Base-by-base conservation (phyloP, 2,888 invertebrate genomes). In the Diarsia mendica region DNA sequence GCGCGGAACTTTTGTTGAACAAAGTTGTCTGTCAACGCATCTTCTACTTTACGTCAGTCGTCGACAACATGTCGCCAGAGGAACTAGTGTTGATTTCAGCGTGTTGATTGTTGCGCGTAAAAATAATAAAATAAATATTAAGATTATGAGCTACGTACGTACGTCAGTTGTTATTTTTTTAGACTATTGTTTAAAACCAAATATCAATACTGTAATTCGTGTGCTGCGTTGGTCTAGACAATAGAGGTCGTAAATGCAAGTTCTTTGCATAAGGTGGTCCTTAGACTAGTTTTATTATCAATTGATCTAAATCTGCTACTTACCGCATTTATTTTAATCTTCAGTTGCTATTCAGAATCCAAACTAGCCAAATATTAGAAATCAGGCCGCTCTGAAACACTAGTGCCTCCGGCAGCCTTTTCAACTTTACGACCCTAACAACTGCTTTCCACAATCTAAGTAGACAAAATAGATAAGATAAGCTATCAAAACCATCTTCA, bases 381-480 rank as follows among this genome's bases (percentile, higher is more conserved):
- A 51, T 28, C 48, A 66, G 48, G n/a, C 8, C 58, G 15, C 20
- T 60, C 39, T 55, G 49, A 78, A 28, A 60, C 28, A 51, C 18
- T 20, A 44, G n/a, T n/a, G n/a, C n/a, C n/a, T n/a, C 33, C 15
- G 0, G 6, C 20, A 49, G 44, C 49, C 15, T 28, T 39, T 71
- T 71, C 53, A 73, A 48, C 3, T 15, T 11, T 23, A 80, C 10
- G 15, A 2, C 18, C 28, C 13, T 28, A 20, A 39, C 4, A 51
- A 48, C n/a, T 11, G 15, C 60, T 48, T 13, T 23, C 55, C 4
- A 49, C 13, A 49, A 77, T 71, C 51, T 58, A 10, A 58, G 18
- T n/a, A 60, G 10, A 64, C 74, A 23, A 51, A n/a, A 53, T 15
- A 67, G 53, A 80, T 79, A 1, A 70, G 63, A 64, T 79, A 39